phyloP scores from a whole-genome alignment of 1,140 invertebrate species.

The Schmidtea mediterranea region DNA sequence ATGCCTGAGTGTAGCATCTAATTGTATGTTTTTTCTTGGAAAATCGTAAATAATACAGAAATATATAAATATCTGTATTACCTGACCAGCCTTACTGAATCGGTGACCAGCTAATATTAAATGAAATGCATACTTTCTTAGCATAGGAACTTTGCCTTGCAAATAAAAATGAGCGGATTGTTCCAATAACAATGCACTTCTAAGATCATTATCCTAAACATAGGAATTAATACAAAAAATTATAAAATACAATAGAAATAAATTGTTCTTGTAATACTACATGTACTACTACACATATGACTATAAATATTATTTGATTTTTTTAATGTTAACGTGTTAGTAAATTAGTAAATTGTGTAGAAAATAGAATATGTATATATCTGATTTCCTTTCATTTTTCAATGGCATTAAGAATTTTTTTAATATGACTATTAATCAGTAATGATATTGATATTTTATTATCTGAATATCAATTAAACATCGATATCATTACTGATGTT shows the following conservation, averaged over 20 bases:
- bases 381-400: too few species aligned
- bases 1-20: constrained; percentile 62
- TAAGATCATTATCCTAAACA: constrained; percentile 26
- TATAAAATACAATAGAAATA: not conserved
- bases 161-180: constrained; percentile 79
- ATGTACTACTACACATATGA: too few species aligned
- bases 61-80: constrained; percentile 9
- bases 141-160: constrained; percentile 40
- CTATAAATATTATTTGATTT: too few species aligned
- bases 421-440: too few species aligned
- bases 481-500: too few species aligned
- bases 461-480: too few species aligned
- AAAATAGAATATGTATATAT: too few species aligned
- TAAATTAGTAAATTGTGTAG: too few species aligned
- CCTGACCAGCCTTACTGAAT: constrained; percentile 52
- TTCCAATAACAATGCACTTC: constrained; percentile 65
- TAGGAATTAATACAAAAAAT: constrained; percentile 1
- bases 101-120: constrained; percentile 73
- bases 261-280: too few species aligned
- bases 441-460: too few species aligned
- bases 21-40: constrained; percentile 51
- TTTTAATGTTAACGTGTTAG: too few species aligned
- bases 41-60: not conserved
- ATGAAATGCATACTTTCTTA: constrained; percentile 83
- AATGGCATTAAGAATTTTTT: too few species aligned